Evolutionary conservation across 2,888 invertebrate species (phyloP), one percentile per base, ranked within the genome.

Genomic region (Chirona hameri): DNA sequence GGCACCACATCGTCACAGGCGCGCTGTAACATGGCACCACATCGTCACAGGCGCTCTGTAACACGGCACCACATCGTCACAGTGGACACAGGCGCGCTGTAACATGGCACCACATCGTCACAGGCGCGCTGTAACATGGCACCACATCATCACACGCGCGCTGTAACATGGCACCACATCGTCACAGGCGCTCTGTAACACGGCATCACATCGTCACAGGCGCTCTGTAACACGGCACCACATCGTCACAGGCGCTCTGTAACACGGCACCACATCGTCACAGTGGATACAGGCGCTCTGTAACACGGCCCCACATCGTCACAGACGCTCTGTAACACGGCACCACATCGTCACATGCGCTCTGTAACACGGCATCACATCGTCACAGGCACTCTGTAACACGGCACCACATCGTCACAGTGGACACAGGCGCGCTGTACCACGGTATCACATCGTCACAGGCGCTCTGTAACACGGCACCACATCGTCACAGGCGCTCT

Each of bases 71-170:
- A 39, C 39, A 39, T 14, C 76, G 15, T 21, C 39, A 39, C 39
- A 39, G 39, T n/a, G n/a, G n/a, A n/a, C n/a, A n/a, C n/a, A n/a
- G n/a, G 39, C 39, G 39, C 39, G 2, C 39, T 39, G 39, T 39
- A 39, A 39, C 39, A 39, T 7, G 39, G 39, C 39, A 39, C 39
- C 39, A 39, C 39, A 39, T 7, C 39, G 39, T 39, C 39, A 39
- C 39, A n/a, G 39, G 94, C 87, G 94, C 93, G 88, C 94, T 95
- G 87, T 93, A 91, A 87, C 96, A 96, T 7, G 87, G 92, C 92
- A 0, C 93, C 91, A 21, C 95, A 95, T 87, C 96, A 96, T 88
- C 95, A 96, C 86, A 95, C 94, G n/a, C n/a, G n/a, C n/a, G n/a
- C n/a, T n/a, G n/a, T n/a, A n/a, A n/a, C n/a, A n/a, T n/a, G 87